Evolutionary conservation across 1,140 invertebrate species (phyloP), one percentile per base, ranked within the genome.

Genomic region (Drosophila guanche): DNA sequence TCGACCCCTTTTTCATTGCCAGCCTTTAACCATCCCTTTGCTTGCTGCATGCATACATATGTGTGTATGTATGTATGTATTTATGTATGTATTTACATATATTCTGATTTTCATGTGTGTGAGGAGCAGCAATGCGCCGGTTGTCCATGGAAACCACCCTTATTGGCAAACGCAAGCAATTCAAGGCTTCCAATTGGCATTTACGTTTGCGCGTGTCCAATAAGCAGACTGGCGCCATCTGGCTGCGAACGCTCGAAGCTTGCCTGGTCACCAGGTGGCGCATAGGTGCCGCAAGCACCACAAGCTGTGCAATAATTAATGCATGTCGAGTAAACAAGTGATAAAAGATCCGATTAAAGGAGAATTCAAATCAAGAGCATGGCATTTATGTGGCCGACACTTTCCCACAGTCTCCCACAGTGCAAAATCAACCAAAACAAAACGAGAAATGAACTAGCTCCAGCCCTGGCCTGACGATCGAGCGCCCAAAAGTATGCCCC

Each of bases 121-220:
- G 40, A 23, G 12, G 6, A 12, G 2, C 0, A 20, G 16, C 16
- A 20, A 20, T 20, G 23, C 12, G 4, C n/a, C 10, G 27, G 45
- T 59, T 40, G 53, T 29, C 50, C 72, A 76, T 61, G 67, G 68
- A 79, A 84, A 67, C 79, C 79, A 84, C 79, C 79, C 80, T 37
- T 37, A 37, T 37, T 37, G 33, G 33, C 62, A 51, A 84, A 65
- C 61, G 46, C 52, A 58, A 61, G 66, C 59, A 65, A 76, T 77
- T 74, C 77, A 29, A 67, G 77, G 33, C 56, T 75, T 85, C 83
- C 83, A 81, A 85, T 85, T 85, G 81, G 81, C 81, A 86, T 85
- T 86, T 78, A 86, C 81, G 65, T 86, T 76, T 88, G 83, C 83
- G 81, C 81, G 83, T 77, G 77, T 77, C 76, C 77, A 81, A 85